Conservation (phyloP, 2,797 vertebrate genomes). For the Echiichthys vipera region DNA sequence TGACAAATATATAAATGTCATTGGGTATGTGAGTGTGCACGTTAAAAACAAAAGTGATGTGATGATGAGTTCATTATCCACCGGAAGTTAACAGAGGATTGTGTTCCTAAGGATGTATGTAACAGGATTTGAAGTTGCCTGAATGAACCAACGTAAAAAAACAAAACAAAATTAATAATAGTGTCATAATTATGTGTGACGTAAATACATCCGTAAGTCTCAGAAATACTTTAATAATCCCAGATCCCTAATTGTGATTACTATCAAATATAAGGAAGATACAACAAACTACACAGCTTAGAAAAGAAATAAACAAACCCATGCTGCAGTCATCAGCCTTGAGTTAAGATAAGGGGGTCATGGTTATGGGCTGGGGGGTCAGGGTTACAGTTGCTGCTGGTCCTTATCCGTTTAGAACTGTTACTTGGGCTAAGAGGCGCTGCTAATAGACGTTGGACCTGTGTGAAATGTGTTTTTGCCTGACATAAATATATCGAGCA, state of each 20-base stretch:
- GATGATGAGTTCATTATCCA: not conserved
- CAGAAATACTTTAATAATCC: no score
- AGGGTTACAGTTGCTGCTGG: not conserved
- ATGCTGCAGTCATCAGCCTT: slow-evolving; percentile 6
- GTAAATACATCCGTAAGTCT: not conserved
- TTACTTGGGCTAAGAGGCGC: not conserved
- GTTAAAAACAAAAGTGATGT: slow-evolving; percentile 4
- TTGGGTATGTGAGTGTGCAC: not conserved
- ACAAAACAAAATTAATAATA: slow-evolving; percentile 4
- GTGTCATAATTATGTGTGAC: not conserved
- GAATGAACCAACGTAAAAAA: not conserved
- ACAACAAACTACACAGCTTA: slow-evolving; percentile 10
- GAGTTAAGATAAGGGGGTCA: slow-evolving; percentile 15
- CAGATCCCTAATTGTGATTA: no score
- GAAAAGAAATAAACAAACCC: not conserved
- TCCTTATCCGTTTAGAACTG: not conserved
- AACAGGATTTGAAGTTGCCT: not conserved
- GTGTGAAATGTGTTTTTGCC: not conserved
- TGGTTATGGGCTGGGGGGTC: not conserved
- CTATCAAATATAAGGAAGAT: not conserved
- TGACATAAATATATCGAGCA: not conserved
- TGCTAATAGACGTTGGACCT: not conserved
- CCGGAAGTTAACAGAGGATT: slow-evolving; percentile 31
- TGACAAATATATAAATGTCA: not conserved
- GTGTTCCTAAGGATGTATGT: not conserved